Conservation (phyloP, 1,140 invertebrate species). For the Orius laevigatus region DNA sequence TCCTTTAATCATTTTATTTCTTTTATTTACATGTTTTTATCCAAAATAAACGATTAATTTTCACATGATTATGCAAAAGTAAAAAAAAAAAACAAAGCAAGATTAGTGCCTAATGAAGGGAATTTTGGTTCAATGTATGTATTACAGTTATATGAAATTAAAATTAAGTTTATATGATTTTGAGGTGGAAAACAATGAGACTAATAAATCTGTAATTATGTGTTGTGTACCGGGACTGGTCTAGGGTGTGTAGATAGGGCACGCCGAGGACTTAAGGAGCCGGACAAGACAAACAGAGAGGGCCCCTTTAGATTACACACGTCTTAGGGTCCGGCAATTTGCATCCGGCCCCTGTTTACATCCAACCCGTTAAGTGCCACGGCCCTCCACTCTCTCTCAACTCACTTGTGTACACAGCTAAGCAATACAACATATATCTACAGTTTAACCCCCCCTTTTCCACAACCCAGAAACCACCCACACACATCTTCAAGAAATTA, state of each 20-base stretch:
- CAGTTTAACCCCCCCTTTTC: neutral
- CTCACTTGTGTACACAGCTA: constrained; percentile 8
- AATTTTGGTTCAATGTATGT: no score
- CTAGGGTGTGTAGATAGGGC: constrained; percentile 1
- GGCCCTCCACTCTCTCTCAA: neutral
- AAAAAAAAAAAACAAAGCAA: no score
- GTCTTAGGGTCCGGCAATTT: constrained; percentile 10
- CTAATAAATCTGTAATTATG: constrained; percentile 9
- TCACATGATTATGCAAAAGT: no score
- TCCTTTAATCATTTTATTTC: no score
- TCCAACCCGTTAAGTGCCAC: constrained; percentile 3
- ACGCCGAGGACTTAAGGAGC: constrained; percentile 3
- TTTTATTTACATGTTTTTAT: no score
- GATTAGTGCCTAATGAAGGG: no score
- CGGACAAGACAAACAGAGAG: constrained; percentile 9
- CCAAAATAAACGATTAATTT: no score
- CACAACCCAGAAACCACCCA: neutral
- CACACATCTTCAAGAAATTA: no score
- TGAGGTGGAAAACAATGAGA: no score
- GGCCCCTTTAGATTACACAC: constrained; percentile 9
- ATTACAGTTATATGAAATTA: no score
- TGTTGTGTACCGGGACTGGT: neutral
- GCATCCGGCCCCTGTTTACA: constrained; percentile 11
- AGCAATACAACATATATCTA: constrained; percentile 11
- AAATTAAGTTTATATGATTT: no score